A percentile compares a stretch with the other conserved stretches of the same genome.
phyloP scores from a whole-genome alignment of 2,797 vertebrate species.

The Todus mexicanus region DNA sequence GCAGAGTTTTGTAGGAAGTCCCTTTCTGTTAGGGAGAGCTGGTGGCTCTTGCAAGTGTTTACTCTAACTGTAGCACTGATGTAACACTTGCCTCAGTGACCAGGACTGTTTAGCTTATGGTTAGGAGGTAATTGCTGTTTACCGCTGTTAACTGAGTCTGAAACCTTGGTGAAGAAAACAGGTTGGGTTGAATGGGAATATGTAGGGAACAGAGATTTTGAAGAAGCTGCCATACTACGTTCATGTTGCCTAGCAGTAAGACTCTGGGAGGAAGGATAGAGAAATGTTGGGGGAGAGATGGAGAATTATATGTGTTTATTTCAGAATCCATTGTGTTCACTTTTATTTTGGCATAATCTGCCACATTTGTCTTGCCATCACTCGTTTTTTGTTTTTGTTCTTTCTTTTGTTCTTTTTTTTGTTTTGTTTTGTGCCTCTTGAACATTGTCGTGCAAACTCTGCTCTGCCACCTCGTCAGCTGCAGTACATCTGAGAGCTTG shows the following conservation, averaged over 20 bases:
- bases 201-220: background rate
- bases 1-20: background rate
- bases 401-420: background rate
- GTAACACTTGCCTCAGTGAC: background rate
- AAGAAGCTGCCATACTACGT: background rate
- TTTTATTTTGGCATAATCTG: slow-evolving; percentile 57
- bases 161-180: background rate
- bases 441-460: slow-evolving; percentile 69
- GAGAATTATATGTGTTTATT: background rate
- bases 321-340: slow-evolving; percentile 18
- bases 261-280: background rate
- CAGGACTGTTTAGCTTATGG: background rate
- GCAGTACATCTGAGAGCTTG: slow-evolving; percentile 88
- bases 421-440: slow-evolving; percentile 35
- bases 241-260: background rate
- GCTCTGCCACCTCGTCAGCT: slow-evolving; percentile 80
- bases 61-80: background rate
- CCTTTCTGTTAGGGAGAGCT: background rate
- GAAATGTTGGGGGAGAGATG: slow-evolving; percentile 3
- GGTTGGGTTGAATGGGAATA: background rate
- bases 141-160: background rate
- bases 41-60: background rate
- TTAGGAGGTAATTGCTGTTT: background rate
- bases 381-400: slow-evolving; percentile 43
- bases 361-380: slow-evolving; percentile 58